Percentiles rank a stretch among this genome's conserved stretches.
phyloP scores from a whole-genome alignment of 2,888 invertebrate genomes.

The Thysanoteuthis rhombus region DNA sequence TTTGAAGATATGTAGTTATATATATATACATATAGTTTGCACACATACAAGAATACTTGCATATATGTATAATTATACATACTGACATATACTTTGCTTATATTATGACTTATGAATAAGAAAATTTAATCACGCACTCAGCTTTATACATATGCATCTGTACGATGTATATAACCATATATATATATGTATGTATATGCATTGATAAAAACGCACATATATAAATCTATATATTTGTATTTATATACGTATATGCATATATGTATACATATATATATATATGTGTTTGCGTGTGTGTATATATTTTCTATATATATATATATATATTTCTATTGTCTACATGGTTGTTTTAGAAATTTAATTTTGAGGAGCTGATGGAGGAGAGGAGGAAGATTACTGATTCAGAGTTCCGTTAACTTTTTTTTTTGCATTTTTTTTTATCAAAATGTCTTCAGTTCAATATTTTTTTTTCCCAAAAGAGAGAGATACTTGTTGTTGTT shows the following conservation, averaged over 20 bases:
- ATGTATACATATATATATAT: background rate
- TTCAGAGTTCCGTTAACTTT: too few species aligned
- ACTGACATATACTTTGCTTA: background rate
- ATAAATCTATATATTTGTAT: background rate
- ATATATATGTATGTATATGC: background rate
- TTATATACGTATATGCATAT: background rate
- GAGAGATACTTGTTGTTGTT: background rate
- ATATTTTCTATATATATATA: background rate
- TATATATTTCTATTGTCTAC: background rate
- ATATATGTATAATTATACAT: background rate
- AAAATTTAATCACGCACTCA: background rate
- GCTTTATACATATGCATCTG: background rate
- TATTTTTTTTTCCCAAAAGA: background rate
- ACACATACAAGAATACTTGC: background rate
- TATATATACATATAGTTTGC: background rate
- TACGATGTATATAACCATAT: background rate
- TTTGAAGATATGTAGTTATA: background rate
- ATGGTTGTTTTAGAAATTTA: background rate
- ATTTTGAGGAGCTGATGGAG: background rate
- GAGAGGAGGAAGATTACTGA: background rate
- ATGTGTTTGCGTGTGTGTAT: background rate
- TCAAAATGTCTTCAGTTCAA: background rate
- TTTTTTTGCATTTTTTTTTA: too few species aligned
- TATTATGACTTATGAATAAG: background rate
- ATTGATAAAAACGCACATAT: background rate